Evolutionary conservation across 2,888 invertebrate species (phyloP), one percentile per base, ranked within the genome.

Genomic region (Platerodrilus igneus): DNA sequence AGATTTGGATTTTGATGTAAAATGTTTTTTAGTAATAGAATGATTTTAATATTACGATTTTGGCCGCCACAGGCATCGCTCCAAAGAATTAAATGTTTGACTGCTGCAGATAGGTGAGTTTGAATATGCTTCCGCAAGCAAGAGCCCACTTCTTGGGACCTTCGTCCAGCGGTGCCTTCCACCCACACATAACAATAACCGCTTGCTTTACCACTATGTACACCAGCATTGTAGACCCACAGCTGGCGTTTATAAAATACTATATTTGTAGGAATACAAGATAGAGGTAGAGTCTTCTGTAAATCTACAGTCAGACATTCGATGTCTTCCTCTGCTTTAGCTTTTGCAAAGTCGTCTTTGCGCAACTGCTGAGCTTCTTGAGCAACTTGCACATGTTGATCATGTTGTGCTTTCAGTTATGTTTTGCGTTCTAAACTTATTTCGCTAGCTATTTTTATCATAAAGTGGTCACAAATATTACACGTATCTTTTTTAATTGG

Each of bases 221-320:
- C 39, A 4, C 53, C 52, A 9, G 20, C 32, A 34, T 55, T 57
- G 28, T 56, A 58, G 3, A 55, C 23, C 48, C 56, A 56, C n/a
- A 59, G 39, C 29, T 54, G 56, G n/a, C 58, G 22, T 37, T 57
- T 57, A 34, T 58, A 57, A 34, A 45, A 55, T 6, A 55, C 37
- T 7, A 55, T 41, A 26, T 46, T 51, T 14, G 51, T 53, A 5
- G 53, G 51, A 13, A 58, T 54, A 3, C 46, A 11, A 15, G 54
- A 51, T 9, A 54, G 37, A 17, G 50, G 49, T 16, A 57, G 37
- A 3, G 53, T 54, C 47, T 57, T 54, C 29, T 56, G 29, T 22
- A 57, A 29, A 48, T 59, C 50, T 35, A 51, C 53, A 3, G 45
- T 41, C 4, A 51, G 19, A 11, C 36, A 36, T 35, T 48, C 43